These are phyloP conservation scores for Spodoptera litura DNA, from an alignment of 1,140 invertebrate genomes.

Conservation along the genomic window DNA sequence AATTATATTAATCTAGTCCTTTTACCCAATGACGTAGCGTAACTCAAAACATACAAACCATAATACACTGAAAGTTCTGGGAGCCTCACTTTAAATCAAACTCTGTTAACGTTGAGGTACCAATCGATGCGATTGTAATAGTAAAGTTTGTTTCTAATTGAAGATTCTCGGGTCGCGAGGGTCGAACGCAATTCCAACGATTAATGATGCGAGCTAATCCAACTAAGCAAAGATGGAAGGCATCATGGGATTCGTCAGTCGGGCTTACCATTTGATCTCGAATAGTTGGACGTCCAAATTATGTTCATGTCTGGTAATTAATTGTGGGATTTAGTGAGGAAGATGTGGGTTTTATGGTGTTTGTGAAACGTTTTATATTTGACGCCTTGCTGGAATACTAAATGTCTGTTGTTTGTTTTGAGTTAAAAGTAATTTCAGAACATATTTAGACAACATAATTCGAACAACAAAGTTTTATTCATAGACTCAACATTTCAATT, in stretches of 20 bases:
- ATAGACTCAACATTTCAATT: neutral
- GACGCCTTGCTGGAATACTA: neutral
- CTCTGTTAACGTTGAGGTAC: slow-evolving; percentile 46
- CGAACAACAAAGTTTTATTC: too few species aligned
- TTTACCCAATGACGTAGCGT: neutral
- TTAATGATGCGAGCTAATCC: slow-evolving; percentile 83
- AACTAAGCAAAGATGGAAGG: slow-evolving; percentile 76
- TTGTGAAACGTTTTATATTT: slow-evolving; percentile 4
- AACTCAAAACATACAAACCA: slow-evolving; percentile 22
- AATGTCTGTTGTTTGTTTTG: neutral
- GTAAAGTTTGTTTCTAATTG: slow-evolving; percentile 75
- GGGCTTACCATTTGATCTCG: slow-evolving; percentile 66
- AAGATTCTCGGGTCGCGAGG: slow-evolving; percentile 66
- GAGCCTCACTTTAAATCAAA: slow-evolving; percentile 45
- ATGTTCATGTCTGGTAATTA: slow-evolving; percentile 43
- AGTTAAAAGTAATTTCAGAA: neutral
- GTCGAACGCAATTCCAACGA: slow-evolving; percentile 77
- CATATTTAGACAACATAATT: too few species aligned
- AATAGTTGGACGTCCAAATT: slow-evolving; percentile 50
- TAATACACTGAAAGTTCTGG: slow-evolving; percentile 21
- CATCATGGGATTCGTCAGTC: slow-evolving; percentile 66
- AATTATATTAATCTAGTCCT: neutral
- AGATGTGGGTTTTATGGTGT: slow-evolving; percentile 12
- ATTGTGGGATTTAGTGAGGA: slow-evolving; percentile 24
- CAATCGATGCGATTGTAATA: slow-evolving; percentile 72